A percentile compares a stretch with the other conserved stretches of the same genome.
Evolutionary conservation across 2,113 vertebrate genomes (phyloP).

Genomic region (Rhizomys pruinosus): DNA sequence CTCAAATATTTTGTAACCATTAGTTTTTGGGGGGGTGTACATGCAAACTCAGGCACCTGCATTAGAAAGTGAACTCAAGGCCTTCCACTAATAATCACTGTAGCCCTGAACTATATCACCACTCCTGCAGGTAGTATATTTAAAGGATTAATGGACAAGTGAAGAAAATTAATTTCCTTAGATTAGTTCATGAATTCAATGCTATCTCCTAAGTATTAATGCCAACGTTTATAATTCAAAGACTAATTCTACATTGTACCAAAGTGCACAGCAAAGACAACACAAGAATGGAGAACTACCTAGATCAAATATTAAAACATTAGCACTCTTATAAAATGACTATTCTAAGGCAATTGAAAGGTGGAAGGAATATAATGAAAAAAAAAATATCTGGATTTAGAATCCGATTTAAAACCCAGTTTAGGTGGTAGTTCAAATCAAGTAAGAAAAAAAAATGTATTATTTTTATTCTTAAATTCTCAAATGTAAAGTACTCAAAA

Average conservation of each 20-base stretch:
- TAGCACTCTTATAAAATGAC: constrained; percentile 21
- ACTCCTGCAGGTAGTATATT: background rate
- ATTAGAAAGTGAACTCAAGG: background rate
- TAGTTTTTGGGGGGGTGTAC: background rate
- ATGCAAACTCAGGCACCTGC: background rate
- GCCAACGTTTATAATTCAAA: background rate
- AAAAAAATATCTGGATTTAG: too few species aligned
- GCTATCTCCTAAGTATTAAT: constrained; percentile 38
- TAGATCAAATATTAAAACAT: background rate
- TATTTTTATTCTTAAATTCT: constrained; percentile 46
- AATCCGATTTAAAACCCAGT: constrained; percentile 27
- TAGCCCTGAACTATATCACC: background rate
- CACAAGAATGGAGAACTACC: background rate
- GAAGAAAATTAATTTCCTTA: constrained; percentile 28
- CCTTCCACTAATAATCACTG: background rate
- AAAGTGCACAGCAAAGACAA: constrained; percentile 8
- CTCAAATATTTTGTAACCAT: background rate
- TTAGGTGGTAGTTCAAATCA: constrained; percentile 3
- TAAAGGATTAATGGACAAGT: background rate
- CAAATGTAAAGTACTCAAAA: constrained; percentile 33
- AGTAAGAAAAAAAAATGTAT: constrained; percentile 14
- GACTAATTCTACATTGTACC: constrained; percentile 10
- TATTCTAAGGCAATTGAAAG: background rate
- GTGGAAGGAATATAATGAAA: background rate
- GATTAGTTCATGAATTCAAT: constrained; percentile 41